phyloP scores from a whole-genome alignment of 2,888 invertebrate genomes.

The Hydroisotoma schaefferi region DNA sequence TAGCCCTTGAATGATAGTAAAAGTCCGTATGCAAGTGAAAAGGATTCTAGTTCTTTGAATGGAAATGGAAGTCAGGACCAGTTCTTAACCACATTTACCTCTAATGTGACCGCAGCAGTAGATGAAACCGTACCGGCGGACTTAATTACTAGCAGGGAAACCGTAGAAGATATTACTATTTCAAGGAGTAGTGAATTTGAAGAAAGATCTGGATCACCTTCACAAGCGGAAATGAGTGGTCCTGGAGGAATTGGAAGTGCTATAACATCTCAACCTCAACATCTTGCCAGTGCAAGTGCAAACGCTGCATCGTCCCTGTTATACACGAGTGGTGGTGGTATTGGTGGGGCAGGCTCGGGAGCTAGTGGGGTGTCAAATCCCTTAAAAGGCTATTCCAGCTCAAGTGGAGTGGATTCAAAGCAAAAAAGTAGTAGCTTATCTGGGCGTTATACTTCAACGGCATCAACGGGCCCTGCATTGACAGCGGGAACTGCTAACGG shows the following conservation, averaged over 20 bases:
- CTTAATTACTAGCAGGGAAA: too few species aligned
- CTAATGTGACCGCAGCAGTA: too few species aligned
- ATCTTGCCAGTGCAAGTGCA: constrained; percentile 46
- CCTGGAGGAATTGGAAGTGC: constrained; percentile 21
- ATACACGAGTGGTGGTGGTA: constrained; percentile 35
- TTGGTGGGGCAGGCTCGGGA: constrained; percentile 16
- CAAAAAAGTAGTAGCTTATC: constrained; percentile 46
- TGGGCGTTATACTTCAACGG: constrained; percentile 39
- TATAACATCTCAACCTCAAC: constrained; percentile 42
- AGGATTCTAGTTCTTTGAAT: too few species aligned
- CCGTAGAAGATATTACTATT: too few species aligned
- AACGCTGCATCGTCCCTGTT: constrained; percentile 41
- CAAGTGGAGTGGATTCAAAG: constrained; percentile 33
- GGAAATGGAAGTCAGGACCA: too few species aligned
- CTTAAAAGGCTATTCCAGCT: constrained; percentile 24
- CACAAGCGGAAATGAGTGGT: constrained; percentile 38
- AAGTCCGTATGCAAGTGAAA: too few species aligned
- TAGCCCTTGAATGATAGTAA: too few species aligned
- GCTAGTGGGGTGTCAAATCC: constrained; percentile 12
- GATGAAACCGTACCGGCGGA: too few species aligned
- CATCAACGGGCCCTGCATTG: constrained; percentile 21
- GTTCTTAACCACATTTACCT: too few species aligned
- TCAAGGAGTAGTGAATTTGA: neutral
- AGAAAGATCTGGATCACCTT: too few species aligned
- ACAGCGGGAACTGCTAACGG: constrained; percentile 34